Percentiles rank a stretch among this genome's conserved stretches.
Conservation (phyloP, 2,113 vertebrate genomes). For the Pseudois nayaur region DNA sequence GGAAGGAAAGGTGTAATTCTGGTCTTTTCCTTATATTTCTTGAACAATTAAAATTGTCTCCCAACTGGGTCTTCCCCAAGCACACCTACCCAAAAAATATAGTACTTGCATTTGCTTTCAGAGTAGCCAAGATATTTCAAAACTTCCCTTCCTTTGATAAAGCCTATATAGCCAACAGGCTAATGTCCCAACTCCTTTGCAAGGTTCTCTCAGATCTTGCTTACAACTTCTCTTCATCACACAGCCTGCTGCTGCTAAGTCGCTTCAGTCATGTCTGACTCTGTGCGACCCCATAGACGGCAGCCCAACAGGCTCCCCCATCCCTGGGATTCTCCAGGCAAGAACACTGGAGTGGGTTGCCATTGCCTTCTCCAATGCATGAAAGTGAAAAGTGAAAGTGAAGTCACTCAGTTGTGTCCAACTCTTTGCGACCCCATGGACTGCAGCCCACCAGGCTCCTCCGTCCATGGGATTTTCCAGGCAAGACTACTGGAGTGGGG, state of each 20-base stretch:
- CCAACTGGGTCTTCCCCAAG: not conserved
- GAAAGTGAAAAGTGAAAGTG: too few species aligned
- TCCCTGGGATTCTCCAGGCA: too few species aligned
- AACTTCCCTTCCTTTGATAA: not conserved
- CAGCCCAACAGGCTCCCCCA: accelerated
- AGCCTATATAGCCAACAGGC: not conserved
- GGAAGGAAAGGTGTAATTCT: not conserved
- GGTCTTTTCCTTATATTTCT: not conserved
- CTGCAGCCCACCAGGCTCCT: too few species aligned
- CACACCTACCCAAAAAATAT: not conserved
- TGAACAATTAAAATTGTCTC: not conserved
- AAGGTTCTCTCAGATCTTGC: not conserved
- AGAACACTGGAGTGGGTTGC: too few species aligned
- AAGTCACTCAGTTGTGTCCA: too few species aligned
- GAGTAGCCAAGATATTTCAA: not conserved
- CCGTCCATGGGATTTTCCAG: too few species aligned
- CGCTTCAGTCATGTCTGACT: accelerated
- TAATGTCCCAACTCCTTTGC: not conserved
- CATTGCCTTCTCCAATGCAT: too few species aligned
- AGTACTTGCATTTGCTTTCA: not conserved
- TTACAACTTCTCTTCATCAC: not conserved
- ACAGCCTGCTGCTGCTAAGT: not conserved
- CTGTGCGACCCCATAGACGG: accelerated
- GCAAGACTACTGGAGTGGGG: too few species aligned
- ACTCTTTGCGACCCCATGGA: too few species aligned